A percentile compares a stretch with the other conserved stretches of the same genome.
Conservation (phyloP, 2,797 vertebrate species). For the Cichlasoma orientale region DNA sequence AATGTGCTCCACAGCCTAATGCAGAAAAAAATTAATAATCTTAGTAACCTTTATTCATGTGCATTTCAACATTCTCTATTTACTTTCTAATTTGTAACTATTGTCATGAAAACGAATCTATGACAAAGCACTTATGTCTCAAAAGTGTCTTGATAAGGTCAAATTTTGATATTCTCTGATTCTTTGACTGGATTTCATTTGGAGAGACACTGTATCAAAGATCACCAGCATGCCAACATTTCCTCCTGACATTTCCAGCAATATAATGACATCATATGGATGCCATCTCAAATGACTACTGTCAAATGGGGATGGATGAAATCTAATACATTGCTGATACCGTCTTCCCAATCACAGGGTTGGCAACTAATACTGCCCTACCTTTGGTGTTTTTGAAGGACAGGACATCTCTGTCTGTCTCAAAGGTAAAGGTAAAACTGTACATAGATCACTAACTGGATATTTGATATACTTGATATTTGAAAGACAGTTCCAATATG, state of each 20-base stretch:
- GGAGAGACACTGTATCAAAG: neutral
- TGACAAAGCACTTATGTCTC: neutral
- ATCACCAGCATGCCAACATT: neutral
- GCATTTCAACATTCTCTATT: too few relatives aligned
- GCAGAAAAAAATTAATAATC: neutral
- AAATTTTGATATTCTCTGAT: neutral
- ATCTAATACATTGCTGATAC: neutral
- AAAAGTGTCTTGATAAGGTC: neutral
- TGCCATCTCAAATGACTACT: fast-evolving
- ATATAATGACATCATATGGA: fast-evolving
- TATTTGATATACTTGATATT: too few relatives aligned
- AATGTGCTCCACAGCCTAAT: neutral
- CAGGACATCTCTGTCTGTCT: slow-evolving; percentile 37
- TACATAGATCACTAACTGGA: neutral
- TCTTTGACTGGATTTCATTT: neutral
- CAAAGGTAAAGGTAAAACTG: slow-evolving; percentile 35
- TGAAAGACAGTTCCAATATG: too few relatives aligned
- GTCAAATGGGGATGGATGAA: fast-evolving
- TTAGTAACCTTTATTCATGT: neutral
- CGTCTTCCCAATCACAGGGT: slow-evolving; percentile 16
- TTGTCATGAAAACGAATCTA: neutral
- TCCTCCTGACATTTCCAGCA: neutral
- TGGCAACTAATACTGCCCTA: slow-evolving; percentile 30
- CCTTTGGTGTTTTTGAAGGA: slow-evolving; percentile 47
- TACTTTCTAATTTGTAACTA: neutral